These are phyloP conservation scores for Nomia melanderi DNA, from an alignment of 1,140 invertebrate genomes.

Conservation along the genomic window DNA sequence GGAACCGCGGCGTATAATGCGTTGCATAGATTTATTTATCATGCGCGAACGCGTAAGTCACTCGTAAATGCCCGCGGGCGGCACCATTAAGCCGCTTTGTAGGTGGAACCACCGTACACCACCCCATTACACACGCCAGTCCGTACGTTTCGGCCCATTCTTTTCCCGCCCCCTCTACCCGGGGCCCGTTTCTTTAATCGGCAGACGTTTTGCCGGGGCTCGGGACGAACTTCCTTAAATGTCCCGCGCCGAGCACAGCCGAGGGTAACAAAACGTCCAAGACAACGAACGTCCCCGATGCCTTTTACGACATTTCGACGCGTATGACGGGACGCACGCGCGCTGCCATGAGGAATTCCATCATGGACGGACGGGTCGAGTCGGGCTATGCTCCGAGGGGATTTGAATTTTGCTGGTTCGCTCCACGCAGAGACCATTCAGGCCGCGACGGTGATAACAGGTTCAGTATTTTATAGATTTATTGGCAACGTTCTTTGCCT, in stretches of 20 bases:
- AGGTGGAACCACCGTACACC: conserved; percentile 54
- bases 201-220: conserved; percentile 11
- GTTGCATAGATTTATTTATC: conserved; percentile 74
- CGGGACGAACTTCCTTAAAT: conserved; percentile 51
- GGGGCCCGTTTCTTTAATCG: conserved; percentile 48
- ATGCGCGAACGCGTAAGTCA: conserved; percentile 68
- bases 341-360: too few species aligned
- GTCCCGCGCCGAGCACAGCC: conserved; percentile 19
- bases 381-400: too few species aligned
- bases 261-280: conserved; percentile 44
- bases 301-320: conserved; percentile 30
- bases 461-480: too few species aligned
- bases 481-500: too few species aligned
- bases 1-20: conserved; percentile 66
- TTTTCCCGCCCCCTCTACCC: not conserved
- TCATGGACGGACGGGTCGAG: too few species aligned
- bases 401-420: too few species aligned
- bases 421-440: too few species aligned
- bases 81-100: conserved; percentile 57
- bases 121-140: conserved; percentile 35
- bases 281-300: conserved; percentile 24
- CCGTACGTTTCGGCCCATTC: not conserved
- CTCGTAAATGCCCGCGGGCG: conserved; percentile 62
- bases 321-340: conserved; percentile 17
- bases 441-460: too few species aligned